Evolutionary conservation across 2,113 vertebrate species (phyloP), one percentile per base, ranked within the genome.

Genomic region (Dipodomys stephensi): DNA sequence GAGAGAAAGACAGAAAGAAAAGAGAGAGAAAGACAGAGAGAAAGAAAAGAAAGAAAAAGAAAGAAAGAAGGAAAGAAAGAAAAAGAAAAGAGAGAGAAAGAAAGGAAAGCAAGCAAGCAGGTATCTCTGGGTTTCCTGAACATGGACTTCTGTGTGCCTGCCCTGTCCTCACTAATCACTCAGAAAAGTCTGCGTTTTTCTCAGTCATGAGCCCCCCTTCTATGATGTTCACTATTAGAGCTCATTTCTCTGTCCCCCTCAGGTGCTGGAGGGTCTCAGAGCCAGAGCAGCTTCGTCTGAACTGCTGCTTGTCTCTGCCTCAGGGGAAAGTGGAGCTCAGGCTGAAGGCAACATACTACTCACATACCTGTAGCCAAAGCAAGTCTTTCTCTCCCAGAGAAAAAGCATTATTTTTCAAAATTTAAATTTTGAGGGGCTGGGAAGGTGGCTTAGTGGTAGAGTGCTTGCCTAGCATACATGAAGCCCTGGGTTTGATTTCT

Each of bases 111-210:
- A 27, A 8, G 7, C 35, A 4, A 39, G 35, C 71, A 25, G n/a
- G 23, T 60, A 44, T 16, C 13, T 7, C 65, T 32, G 0, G 27
- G 9, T 22, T 11, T 7, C 28, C 49, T 3, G 18, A 32, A 32
- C 25, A 15, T 0, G 0, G 8, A 71, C 27, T 8, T 22, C 86
- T 7, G 7, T 4, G 2, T 9, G 19, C 67, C 32, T 0, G 7
- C 20, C 10, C 72, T 27, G 57, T 39, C 19, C 4, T 67, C 16
- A 57, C 49, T 30, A 73, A 15, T 39, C 0, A 4, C 30, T 20
- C 2, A 10, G 7, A 27, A 30, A 12, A 22, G 18, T 18, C n/a
- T 16, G 73, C 6, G 7, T 62, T 44, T 18, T 4, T 8, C 68
- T 12, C 10, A 3, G 60, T 39, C 9, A 19, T 10, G 9, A 22